Evolutionary conservation across 2,797 vertebrate genomes (phyloP).

Genomic region (Yasuhikotakia modesta): DNA sequence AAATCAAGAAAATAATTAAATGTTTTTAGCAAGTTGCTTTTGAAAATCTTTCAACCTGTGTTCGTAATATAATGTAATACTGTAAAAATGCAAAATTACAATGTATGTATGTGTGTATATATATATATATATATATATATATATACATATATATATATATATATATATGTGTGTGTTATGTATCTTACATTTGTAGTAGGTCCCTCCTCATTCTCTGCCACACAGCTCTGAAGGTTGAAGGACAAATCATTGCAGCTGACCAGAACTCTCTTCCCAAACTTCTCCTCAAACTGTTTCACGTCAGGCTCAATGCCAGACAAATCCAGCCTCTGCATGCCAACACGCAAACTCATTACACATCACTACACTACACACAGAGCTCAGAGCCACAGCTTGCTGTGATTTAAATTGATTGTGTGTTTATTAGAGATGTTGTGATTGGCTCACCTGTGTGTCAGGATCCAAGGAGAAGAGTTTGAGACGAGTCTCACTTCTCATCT

Average conservation of each 20-base stretch:
- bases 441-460: slow-evolving; percentile 91
- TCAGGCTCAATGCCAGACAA: slow-evolving; percentile 89
- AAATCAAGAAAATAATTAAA: no score
- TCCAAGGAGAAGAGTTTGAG: slow-evolving; percentile 94
- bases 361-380: slow-evolving; percentile 41
- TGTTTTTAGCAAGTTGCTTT: no score
- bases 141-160: no score
- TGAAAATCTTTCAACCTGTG: no score
- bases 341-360: slow-evolving; percentile 17
- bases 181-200: slow-evolving; percentile 90
- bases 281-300: slow-evolving; percentile 93
- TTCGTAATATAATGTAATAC: no score
- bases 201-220: slow-evolving; percentile 93
- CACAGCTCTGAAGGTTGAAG: slow-evolving; percentile 94
- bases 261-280: slow-evolving; percentile 91
- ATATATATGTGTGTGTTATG: slow-evolving; percentile 5
- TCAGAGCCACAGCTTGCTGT: slow-evolving; percentile 14
- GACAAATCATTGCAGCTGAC: slow-evolving; percentile 92
- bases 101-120: no score
- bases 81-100: no score
- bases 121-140: no score
- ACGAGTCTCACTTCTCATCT: slow-evolving; percentile 89
- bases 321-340: slow-evolving; percentile 86
- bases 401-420: slow-evolving; percentile 22
- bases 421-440: slow-evolving; percentile 9